A percentile compares a stretch with the other conserved stretches of the same genome.
Evolutionary conservation across 2,113 vertebrate species (phyloP).

Genomic region (Clarias magur): DNA sequence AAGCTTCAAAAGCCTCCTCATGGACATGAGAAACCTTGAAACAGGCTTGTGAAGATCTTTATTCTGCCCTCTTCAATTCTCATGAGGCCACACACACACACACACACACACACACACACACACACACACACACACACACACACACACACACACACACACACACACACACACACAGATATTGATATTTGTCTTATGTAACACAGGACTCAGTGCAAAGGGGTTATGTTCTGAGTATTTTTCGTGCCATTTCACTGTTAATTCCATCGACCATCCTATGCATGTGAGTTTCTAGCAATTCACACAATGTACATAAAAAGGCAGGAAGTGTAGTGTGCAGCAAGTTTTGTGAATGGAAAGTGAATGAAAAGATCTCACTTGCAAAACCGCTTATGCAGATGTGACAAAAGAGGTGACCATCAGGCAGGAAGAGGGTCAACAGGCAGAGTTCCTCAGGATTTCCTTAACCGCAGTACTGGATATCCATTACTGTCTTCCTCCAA

Average conservation of each 20-base stretch:
- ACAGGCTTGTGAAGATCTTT: conserved; percentile 7
- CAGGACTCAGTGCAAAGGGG: not conserved
- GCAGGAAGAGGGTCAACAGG: not conserved
- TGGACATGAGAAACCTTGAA: conserved; percentile 28
- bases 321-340: not conserved
- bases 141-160: not conserved
- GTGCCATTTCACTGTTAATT: not conserved
- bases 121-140: conserved; percentile 10
- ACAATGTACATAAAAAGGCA: not conserved
- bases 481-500: not conserved
- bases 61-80: conserved; percentile 20
- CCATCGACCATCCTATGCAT: not conserved
- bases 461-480: not conserved
- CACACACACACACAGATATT: conserved; percentile 1
- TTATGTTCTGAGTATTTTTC: not conserved
- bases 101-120: conserved; percentile 10
- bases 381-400: not conserved
- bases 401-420: not conserved
- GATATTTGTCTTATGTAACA: conserved; percentile 12
- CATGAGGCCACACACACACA: conserved; percentile 1
- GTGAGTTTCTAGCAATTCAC: not conserved
- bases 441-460: conserved; percentile 22
- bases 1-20: conserved; percentile 32
- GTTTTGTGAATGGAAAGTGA: not conserved
- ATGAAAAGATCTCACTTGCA: not conserved